Base-by-base conservation (phyloP, 2,797 vertebrate genomes). In the Takifugu rubripes region DNA sequence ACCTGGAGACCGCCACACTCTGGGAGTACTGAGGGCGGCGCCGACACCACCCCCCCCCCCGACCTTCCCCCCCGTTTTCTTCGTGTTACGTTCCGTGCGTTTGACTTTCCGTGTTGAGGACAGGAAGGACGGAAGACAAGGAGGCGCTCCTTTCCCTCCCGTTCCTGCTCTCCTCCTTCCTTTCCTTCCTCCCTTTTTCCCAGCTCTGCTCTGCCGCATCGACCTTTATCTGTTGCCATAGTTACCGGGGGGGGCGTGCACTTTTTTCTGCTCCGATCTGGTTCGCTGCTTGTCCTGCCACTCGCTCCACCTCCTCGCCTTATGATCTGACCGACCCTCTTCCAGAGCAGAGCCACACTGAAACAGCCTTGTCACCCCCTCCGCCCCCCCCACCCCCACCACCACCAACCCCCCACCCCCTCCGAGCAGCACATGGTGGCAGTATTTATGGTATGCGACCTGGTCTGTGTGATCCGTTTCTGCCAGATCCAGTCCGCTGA, bases 1-100 rank as follows among this genome's bases (percentile, higher is more conserved):
- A 94, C 83, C 92, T 96, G 26, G 96, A 98, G n/a, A 88, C 91
- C 25, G 92, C 96, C 85, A 94, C 96, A 1, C 91, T 98, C 72
- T 99, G 97, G 97, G 97, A 99, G 81, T 99, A 98, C 86, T 99
- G 90, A 91, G 84, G 82, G 54, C 44, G 7, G 52, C 12, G 1
- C 46, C 70, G 62, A 52, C 24, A 70, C 31, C 7, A 56, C 47
- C 50, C n/a, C 44, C n/a, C n/a, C 44, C 44, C 1, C n/a, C 1
- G n/a, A 5, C 5, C 44, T 2, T 8, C n/a, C 59, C 67, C 69
- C 55, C 46, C 36, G 50, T 17, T 10, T 8, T 24, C 54, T 66
- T 61, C 25, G 68, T 62, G 61, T 69, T 64, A 64, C 56, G 56
- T 52, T 62, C 64, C 54, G 25, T 63, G 57, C 66, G 49, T 74